A percentile compares a stretch with the other conserved stretches of the same genome.
Conservation (phyloP, 2,113 vertebrate genomes). For the Gymnocephalus cernua region DNA sequence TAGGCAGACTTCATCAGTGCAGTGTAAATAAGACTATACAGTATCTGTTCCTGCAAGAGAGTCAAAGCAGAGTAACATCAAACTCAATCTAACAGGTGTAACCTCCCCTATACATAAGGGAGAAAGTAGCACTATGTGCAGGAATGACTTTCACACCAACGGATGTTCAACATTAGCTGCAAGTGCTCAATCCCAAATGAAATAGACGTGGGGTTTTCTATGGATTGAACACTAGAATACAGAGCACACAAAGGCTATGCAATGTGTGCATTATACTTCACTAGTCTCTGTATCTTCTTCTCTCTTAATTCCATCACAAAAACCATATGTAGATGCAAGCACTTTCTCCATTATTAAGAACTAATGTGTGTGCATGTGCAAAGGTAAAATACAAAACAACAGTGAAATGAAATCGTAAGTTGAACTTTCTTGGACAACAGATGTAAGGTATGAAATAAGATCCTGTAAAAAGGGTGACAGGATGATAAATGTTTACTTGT, state of each 20-base stretch:
- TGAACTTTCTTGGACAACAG: conserved; percentile 3
- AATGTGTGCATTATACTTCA: background rate
- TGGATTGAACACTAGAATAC: background rate
- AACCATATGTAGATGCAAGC: background rate
- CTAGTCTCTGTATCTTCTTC: background rate
- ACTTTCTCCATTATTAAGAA: conserved; percentile 1
- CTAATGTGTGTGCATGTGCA: conserved; percentile 9
- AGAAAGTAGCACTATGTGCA: background rate
- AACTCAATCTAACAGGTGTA: background rate
- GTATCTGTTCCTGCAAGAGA: conserved; percentile 2
- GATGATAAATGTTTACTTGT: conserved; percentile 31
- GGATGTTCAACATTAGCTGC: conserved; percentile 12
- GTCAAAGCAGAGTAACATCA: background rate
- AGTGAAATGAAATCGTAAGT: background rate
- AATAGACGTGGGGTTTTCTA: background rate
- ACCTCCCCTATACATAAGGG: background rate
- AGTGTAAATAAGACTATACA: conserved; percentile 30
- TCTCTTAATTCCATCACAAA: background rate
- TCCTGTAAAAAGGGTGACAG: conserved; percentile 25
- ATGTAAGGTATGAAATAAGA: conserved; percentile 19
- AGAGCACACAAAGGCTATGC: background rate
- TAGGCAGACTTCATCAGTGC: conserved; percentile 27
- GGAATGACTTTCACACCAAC: conserved; percentile 13
- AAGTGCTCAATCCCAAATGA: conserved; percentile 1
- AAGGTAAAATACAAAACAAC: conserved; percentile 1